A percentile compares a stretch with the other conserved stretches of the same genome.
Conservation (phyloP, 2,888 invertebrate species). For the Archips xylosteana region DNA sequence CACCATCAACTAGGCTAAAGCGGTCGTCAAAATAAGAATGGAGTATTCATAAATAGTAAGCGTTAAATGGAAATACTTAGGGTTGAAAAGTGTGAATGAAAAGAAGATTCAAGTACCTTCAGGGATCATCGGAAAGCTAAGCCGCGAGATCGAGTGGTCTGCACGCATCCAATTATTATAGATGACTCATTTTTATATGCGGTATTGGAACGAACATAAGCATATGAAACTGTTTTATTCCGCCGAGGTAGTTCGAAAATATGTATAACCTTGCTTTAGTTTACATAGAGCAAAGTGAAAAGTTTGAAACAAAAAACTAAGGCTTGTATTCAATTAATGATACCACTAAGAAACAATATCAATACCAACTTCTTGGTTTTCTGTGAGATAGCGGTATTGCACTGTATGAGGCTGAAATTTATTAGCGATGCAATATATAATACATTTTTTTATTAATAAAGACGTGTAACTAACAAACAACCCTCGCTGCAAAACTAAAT, state of each 20-base stretch:
- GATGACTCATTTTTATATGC: constrained; percentile 62
- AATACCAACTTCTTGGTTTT: too few relatives aligned
- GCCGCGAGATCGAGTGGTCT: constrained; percentile 59
- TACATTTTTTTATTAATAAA: not conserved
- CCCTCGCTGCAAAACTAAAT: not conserved
- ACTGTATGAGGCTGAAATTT: not conserved
- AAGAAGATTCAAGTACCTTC: constrained; percentile 12
- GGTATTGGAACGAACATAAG: not conserved
- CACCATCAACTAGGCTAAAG: too few relatives aligned
- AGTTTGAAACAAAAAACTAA: not conserved
- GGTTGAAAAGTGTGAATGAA: constrained; percentile 8
- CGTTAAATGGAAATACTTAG: not conserved
- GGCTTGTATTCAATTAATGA: too few relatives aligned
- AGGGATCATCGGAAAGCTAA: constrained; percentile 52
- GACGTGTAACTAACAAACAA: not conserved
- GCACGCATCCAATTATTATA: constrained; percentile 76
- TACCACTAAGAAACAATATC: too few relatives aligned
- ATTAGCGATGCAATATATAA: not conserved
- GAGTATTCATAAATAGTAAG: too few relatives aligned
- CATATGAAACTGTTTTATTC: not conserved
- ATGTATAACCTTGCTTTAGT: too few relatives aligned
- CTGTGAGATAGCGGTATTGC: too few relatives aligned
- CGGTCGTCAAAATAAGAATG: too few relatives aligned
- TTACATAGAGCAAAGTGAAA: too few relatives aligned
- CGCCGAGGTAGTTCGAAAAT: not conserved